A percentile compares a stretch with the other conserved stretches of the same genome.
Evolutionary conservation across 2,797 vertebrate genomes (phyloP).

Genomic region (Brotula barbata): DNA sequence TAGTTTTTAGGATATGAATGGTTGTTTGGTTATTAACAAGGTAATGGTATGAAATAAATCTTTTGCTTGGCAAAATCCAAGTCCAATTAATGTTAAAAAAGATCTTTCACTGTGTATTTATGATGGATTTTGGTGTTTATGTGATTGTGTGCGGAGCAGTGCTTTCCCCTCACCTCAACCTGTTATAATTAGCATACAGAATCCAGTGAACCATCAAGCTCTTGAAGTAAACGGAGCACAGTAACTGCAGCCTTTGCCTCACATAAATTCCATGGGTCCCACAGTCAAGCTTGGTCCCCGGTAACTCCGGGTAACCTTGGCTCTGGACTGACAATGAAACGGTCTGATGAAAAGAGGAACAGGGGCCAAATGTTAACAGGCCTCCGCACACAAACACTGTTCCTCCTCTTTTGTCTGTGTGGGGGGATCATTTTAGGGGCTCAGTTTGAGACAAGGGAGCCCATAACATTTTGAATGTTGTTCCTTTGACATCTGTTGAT

Average conservation of each 20-base stretch:
- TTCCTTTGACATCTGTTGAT: background rate
- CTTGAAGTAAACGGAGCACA: background rate
- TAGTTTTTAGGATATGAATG: background rate
- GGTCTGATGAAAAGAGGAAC: slow-evolving; percentile 44
- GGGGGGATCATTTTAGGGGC: no score
- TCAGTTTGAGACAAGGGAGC: background rate
- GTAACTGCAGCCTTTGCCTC: slow-evolving; percentile 27
- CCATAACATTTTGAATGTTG: slow-evolving; percentile 1
- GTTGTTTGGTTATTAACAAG: background rate
- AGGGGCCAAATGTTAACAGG: slow-evolving; percentile 50
- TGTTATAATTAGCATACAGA: slow-evolving; percentile 35
- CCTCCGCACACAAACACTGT: slow-evolving; percentile 31
- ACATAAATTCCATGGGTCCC: slow-evolving; percentile 59
- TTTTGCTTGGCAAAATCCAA: no score
- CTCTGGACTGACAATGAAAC: slow-evolving; percentile 54
- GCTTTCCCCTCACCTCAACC: slow-evolving; percentile 10
- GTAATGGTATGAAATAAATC: background rate
- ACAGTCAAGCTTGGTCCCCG: slow-evolving; percentile 47
- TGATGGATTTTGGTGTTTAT: background rate
- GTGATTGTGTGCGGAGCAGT: background rate
- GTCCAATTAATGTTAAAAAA: background rate
- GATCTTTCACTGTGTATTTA: background rate
- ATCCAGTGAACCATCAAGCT: slow-evolving; percentile 7
- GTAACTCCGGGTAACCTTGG: slow-evolving; percentile 62
- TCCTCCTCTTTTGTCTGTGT: background rate